Conservation (phyloP, 2,113 vertebrate genomes). For the Epinephelus fuscoguttatus region DNA sequence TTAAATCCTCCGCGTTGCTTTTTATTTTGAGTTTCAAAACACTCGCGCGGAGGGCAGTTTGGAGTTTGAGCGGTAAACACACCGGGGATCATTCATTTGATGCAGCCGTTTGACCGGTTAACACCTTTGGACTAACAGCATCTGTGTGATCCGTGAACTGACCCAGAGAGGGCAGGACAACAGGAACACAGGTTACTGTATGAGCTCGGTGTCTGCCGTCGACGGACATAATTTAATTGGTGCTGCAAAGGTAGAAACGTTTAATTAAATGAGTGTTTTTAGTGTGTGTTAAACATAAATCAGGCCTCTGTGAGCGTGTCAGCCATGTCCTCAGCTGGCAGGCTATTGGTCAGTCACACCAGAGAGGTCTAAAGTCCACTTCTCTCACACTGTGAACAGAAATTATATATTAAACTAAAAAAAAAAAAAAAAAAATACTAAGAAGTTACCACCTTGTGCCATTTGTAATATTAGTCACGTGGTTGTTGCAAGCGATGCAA, state of each 20-base stretch:
- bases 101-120: slow-evolving; percentile 9
- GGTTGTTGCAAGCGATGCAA: too few species aligned
- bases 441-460: background rate
- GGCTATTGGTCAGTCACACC: slow-evolving; percentile 1
- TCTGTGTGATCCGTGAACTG: slow-evolving; percentile 22
- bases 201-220: background rate
- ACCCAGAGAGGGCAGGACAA: slow-evolving; percentile 11
- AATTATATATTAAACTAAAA: background rate
- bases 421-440: background rate
- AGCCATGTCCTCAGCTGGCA: background rate
- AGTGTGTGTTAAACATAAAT: background rate
- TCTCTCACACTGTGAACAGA: background rate
- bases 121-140: slow-evolving; percentile 64
- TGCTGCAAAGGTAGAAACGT: background rate
- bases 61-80: slow-evolving; percentile 1
- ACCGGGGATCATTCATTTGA: background rate
- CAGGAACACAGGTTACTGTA: background rate
- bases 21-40: background rate
- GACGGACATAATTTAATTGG: background rate
- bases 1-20: background rate
- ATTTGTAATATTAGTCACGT: background rate
- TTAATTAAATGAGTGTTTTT: background rate
- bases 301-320: background rate
- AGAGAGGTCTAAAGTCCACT: slow-evolving; percentile 11
- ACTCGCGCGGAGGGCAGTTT: background rate